Evolutionary conservation across 2,888 invertebrate species (phyloP), one percentile per base, ranked within the genome.

Genomic region (Lobophora halterata): DNA sequence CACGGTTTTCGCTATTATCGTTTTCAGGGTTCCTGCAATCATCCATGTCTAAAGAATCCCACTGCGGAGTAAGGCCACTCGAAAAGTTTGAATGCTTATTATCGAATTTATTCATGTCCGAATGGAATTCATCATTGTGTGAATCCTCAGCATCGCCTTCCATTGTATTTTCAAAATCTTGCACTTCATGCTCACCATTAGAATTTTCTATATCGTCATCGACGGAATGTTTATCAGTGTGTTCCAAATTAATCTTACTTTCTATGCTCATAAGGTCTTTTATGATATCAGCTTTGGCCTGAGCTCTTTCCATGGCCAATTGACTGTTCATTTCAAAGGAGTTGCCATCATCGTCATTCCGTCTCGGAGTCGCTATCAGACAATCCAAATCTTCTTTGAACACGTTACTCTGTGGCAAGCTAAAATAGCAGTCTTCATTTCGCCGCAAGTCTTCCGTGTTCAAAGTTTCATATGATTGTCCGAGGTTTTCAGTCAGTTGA

Each of bases 251-350:
- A 40, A 83, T 78, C 45, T 75, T 80, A 35, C 71, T 74, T 54
- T 85, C 86, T 53, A 86, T 81, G 42, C 82, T 85, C 73, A 86
- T 79, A 34, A 86, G 61, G 55, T 86, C 86, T 55, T 83, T 79
- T 40, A 86, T 86, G 19, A 86, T 82, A 58, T 82, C 79, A 37
- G 81, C 85, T 46, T 77, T 69, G 37, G 80, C 83, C 46, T 77
- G 69, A 28, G 66, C 68, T 41, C 64, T 55, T 45, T 75, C 75
- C 31, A 26, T 25, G 8, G 73, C 71, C 7, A 72, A 46, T 35
- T 70, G 65, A 33, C 59, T 62, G 30, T 58, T 59, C 14, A 68
- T 67, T 36, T 61, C 64, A 31, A 63, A 72, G 17, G 65, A 60
- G 44, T 57, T 65, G 18, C 59, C 63, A 19, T 74, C 74, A 12